These are phyloP conservation scores for Piaya cayana DNA, from an alignment of 2,113 vertebrate genomes.

Conservation along the genomic window DNA sequence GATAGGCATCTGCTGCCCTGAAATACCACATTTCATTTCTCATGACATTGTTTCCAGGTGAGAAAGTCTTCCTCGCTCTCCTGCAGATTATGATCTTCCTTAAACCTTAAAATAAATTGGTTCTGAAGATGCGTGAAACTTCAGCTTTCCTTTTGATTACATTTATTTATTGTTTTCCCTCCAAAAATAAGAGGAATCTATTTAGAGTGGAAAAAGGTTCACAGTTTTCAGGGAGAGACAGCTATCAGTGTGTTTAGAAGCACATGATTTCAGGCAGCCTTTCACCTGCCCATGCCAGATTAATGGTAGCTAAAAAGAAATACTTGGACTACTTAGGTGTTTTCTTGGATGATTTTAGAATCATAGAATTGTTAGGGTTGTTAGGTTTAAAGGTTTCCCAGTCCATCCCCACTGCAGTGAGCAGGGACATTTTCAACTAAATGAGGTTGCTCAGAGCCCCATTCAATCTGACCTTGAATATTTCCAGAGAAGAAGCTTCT, in stretches of 20 bases:
- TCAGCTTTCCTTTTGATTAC: neutral
- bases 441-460: too few species aligned
- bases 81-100: neutral
- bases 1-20: fast-evolving
- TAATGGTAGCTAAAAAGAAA: neutral
- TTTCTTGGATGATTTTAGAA: neutral
- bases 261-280: neutral
- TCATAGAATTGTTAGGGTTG: too few species aligned
- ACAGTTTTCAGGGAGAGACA: neutral
- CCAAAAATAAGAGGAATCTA: neutral
- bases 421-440: too few species aligned
- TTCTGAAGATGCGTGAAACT: neutral
- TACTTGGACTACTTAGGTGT: neutral
- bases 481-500: too few species aligned
- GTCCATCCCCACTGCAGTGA: too few species aligned
- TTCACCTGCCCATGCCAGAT: neutral
- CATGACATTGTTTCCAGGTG: neutral
- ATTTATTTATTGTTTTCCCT: neutral
- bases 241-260: neutral
- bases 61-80: neutral
- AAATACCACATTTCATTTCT: neutral
- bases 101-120: neutral
- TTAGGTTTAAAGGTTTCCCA: too few species aligned
- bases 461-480: too few species aligned
- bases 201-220: neutral